Evolutionary conservation across 2,797 vertebrate genomes (phyloP), one percentile per base, ranked within the genome.

Genomic region (Gymnopithys bicolor): DNA sequence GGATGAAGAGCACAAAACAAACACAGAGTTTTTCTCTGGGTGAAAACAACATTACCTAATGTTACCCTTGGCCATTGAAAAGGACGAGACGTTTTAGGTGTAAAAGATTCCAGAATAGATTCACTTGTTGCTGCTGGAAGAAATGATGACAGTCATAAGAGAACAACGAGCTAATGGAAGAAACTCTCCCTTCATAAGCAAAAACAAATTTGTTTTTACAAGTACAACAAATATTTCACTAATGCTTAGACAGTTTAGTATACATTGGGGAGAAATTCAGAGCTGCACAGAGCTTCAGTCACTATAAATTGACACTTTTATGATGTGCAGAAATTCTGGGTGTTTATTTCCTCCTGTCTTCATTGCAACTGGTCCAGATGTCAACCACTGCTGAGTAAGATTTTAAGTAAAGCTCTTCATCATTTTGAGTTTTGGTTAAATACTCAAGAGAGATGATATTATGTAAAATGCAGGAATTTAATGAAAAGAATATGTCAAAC

Each of bases 11-110:
- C 92, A 96, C 88, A 96, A 96, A 95, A 97, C 56, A 96, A 97
- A 95, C 49, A 83, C 9, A 83, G 89, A 77, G 78, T 32, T 96
- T 93, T 96, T 97, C 95, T 95, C 92, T 90, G 81, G 59, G 58
- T 93, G 80, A 97, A 97, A 97, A 97, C 76, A 91, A 93, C 97
- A 97, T 98, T 98, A 98, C 98, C 98, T 97, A 97, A 96, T 95
- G 97, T 98, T 97, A 97, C 97, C 95, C 93, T 97, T 98, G 98
- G 98, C 98, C 96, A 95, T 69, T 97, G 97, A 97, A 98, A 97
- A 96, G 97, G 97, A 91, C 3, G 97, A 96, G 97, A 97, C 96
- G 96, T 96, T 98, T 98, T 97, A 96, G 97, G 93, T 96, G 97
- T 97, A 93, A 97, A 87, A 97, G 97, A 97, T 81, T 98, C 97